Percentiles rank a stretch among this genome's conserved stretches.
Evolutionary conservation across 2,888 invertebrate species (phyloP).

Genomic region (Caenorhabditis imperialis): DNA sequence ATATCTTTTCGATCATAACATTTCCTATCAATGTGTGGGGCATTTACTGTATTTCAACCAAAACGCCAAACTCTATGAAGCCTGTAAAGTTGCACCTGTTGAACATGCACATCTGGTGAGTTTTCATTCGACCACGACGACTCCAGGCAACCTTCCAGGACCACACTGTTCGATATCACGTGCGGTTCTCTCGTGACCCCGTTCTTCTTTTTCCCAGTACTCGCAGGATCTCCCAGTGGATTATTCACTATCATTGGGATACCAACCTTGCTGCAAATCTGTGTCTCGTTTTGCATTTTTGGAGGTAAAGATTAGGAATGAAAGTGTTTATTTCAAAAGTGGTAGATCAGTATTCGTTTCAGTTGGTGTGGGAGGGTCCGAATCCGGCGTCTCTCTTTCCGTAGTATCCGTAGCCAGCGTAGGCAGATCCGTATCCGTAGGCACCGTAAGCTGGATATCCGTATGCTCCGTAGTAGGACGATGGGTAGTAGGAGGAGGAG

Average conservation of each 20-base stretch:
- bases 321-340: neutral
- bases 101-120: constrained; percentile 30
- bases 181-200: constrained; percentile 27
- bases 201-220: constrained; percentile 28
- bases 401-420: constrained; percentile 14
- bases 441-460: constrained; percentile 11
- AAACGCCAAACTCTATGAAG: constrained; percentile 24
- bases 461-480: constrained; percentile 15
- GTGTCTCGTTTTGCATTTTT: constrained; percentile 22
- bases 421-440: constrained; percentile 15
- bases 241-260: constrained; percentile 7
- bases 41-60: constrained; percentile 12
- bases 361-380: neutral
- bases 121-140: neutral
- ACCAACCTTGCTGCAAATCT: constrained; percentile 22
- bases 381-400: constrained; percentile 15
- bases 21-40: constrained; percentile 26
- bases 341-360: neutral
- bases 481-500: constrained; percentile 11
- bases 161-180: constrained; percentile 17
- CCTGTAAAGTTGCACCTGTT: constrained; percentile 11
- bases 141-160: constrained; percentile 5
- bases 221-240: constrained; percentile 34
- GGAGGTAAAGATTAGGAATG: constrained; percentile 9
- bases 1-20: neutral